Conservation (phyloP, 2,797 vertebrate species). For the Takifugu rubripes region DNA sequence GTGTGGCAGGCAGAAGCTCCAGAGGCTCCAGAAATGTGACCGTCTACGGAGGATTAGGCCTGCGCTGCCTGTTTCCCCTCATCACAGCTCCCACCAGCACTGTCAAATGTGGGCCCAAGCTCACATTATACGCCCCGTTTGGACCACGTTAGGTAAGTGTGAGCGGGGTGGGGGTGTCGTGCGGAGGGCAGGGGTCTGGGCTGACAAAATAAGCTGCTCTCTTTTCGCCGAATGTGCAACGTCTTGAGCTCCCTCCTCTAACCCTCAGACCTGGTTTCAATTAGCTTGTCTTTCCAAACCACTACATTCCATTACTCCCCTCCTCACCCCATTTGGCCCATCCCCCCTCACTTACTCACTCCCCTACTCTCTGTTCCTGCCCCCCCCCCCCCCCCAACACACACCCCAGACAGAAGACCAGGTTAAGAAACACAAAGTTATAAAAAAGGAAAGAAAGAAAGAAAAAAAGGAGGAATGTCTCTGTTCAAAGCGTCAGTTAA, state of each 20-base stretch:
- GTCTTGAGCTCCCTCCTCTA: conserved; percentile 51
- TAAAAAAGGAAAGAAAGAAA: conserved; percentile 43
- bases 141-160: conserved; percentile 2
- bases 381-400: conserved; percentile 40
- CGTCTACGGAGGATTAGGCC: conserved; percentile 23
- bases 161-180: not conserved
- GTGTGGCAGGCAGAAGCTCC: conserved; percentile 73
- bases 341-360: conserved; percentile 57
- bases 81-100: not conserved
- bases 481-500: conserved; percentile 20
- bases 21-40: conserved; percentile 32
- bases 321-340: conserved; percentile 46
- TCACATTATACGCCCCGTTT: not conserved
- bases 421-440: conserved; percentile 42
- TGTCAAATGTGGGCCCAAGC: not conserved
- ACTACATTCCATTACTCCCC: conserved; percentile 80
- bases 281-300: conserved; percentile 88
- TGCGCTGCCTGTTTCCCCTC: not conserved
- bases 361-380: conserved; percentile 51
- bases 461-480: conserved; percentile 28
- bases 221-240: conserved; percentile 54
- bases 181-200: not conserved
- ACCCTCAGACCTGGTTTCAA: conserved; percentile 82
- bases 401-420: conserved; percentile 63
- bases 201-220: conserved; percentile 45